Evolutionary conservation across 2,113 vertebrate genomes (phyloP), one percentile per base, ranked within the genome.

Genomic region (Heterochromis multidens): DNA sequence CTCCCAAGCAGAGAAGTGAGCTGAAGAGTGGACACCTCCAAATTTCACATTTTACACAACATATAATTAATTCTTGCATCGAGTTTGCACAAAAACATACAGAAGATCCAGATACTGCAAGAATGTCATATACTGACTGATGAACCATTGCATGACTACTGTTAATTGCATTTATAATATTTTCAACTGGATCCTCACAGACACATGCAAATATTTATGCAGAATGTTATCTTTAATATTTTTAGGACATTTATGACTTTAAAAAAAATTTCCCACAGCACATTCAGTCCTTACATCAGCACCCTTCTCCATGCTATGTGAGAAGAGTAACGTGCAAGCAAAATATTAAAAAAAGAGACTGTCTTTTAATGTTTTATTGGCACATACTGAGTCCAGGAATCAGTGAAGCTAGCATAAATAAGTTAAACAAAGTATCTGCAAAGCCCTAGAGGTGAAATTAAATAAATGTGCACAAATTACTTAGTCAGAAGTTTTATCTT

Each of bases 1-100:
- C 83, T 90, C 87, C 77, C 65, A 57, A 87, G 60, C 90, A 79
- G 80, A 87, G 76, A 58, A 58, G 79, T 90, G 56, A 80, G 82
- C 79, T 59, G 62, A 90, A 67, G 61, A 93, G 77, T 82, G 87
- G 91, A 92, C 92, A 91, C 81, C 87, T 91, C 86, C 62, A 87
- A 83, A 82, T 91, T 88, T 89, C 77, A 77, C 33, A 89, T 81
- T 87, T 87, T 27, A 89, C 60, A 83, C 79, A 46, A 59, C 19
- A 57, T 19, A 79, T 23, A 80, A 91, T 90, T 65, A 81, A 85
- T 49, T 78, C 60, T 49, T 76, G 23, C 58, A 78, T 40, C 1
- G 17, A 49, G 54, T 17, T 4, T 4, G 58, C 33, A 79, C 54
- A 4, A 78, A 81, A 85, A 77, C n/a, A 56, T 37, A 62, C 35